Conservation (phyloP, 1,140 invertebrate species). For the Drosophila tristis region DNA sequence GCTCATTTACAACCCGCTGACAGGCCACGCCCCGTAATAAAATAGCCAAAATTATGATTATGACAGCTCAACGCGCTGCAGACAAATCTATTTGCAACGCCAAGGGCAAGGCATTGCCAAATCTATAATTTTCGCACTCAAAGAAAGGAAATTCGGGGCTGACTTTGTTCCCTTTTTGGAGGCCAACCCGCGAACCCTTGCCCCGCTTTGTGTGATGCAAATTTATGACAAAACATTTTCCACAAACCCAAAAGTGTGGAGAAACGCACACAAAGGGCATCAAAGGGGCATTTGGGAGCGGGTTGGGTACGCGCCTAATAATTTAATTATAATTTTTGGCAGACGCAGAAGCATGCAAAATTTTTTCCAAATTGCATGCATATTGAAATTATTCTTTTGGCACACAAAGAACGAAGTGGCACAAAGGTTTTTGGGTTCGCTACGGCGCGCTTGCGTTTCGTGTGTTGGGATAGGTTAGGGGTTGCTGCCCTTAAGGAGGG, state of each 20-base stretch:
- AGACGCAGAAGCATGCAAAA: slow-evolving; percentile 63
- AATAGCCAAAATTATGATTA: slow-evolving; percentile 75
- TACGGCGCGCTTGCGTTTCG: not conserved
- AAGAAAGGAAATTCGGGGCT: slow-evolving; percentile 41
- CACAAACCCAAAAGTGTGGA: slow-evolving; percentile 39
- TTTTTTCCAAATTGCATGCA: slow-evolving; percentile 59
- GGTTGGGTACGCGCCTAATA: slow-evolving; percentile 70
- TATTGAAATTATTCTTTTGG: slow-evolving; percentile 38
- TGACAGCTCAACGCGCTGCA: slow-evolving; percentile 53
- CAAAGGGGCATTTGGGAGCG: slow-evolving; percentile 20
- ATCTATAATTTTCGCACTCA: slow-evolving; percentile 62
- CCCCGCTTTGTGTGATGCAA: slow-evolving; percentile 66
- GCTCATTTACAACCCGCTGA: slow-evolving; percentile 66
- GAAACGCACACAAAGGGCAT: slow-evolving; percentile 72
- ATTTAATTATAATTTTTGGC: slow-evolving; percentile 75
- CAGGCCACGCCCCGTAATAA: slow-evolving; percentile 61
- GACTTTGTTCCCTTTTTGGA: slow-evolving; percentile 29
- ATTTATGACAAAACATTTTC: slow-evolving; percentile 79
- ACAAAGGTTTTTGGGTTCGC: slow-evolving; percentile 11
- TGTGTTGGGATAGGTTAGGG: slow-evolving; percentile 41
- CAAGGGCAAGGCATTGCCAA: slow-evolving; percentile 14
- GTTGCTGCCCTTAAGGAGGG: slow-evolving; percentile 8
- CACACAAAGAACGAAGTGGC: slow-evolving; percentile 38
- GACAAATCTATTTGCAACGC: slow-evolving; percentile 34
- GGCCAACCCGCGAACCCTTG: slow-evolving; percentile 8